phyloP scores from a whole-genome alignment of 2,797 vertebrate species.

The Coilia nasus region DNA sequence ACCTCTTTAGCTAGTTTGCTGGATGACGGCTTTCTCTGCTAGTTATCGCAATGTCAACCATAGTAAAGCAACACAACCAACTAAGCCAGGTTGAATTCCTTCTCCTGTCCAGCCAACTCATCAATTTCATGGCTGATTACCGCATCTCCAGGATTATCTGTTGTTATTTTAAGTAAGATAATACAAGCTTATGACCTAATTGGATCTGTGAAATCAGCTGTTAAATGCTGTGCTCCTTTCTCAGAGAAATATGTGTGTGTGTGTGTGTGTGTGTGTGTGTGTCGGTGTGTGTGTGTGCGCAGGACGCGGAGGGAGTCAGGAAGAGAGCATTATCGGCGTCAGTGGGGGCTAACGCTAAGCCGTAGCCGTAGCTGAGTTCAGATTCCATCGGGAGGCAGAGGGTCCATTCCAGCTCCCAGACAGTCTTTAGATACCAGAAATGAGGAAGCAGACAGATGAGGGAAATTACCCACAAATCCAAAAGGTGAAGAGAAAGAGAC shows the following conservation, averaged over 20 bases:
- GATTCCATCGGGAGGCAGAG: background rate
- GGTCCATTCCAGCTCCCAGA: background rate
- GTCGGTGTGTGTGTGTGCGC: conserved; percentile 34
- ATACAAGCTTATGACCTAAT: conserved; percentile 69
- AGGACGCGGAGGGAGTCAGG: background rate
- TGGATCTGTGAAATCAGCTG: conserved; percentile 72
- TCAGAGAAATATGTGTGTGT: conserved; percentile 53
- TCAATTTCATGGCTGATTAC: conserved; percentile 66
- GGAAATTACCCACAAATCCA: background rate
- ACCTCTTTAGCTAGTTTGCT: no score
- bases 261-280: background rate
- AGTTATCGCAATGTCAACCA: no score
- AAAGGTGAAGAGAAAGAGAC: no score
- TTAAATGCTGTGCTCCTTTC: conserved; percentile 59
- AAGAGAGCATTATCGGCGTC: background rate
- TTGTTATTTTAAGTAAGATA: conserved; percentile 74
- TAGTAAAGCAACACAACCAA: background rate
- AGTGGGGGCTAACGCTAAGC: background rate
- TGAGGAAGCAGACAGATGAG: background rate
- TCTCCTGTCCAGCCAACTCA: conserved; percentile 45
- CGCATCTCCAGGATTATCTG: conserved; percentile 65
- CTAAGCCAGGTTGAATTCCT: conserved; percentile 30
- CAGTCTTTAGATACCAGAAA: background rate
- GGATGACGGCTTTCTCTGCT: no score
- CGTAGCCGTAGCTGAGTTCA: background rate